phyloP scores from a whole-genome alignment of 2,888 invertebrate genomes.

The Amblyjoppa proteus region DNA sequence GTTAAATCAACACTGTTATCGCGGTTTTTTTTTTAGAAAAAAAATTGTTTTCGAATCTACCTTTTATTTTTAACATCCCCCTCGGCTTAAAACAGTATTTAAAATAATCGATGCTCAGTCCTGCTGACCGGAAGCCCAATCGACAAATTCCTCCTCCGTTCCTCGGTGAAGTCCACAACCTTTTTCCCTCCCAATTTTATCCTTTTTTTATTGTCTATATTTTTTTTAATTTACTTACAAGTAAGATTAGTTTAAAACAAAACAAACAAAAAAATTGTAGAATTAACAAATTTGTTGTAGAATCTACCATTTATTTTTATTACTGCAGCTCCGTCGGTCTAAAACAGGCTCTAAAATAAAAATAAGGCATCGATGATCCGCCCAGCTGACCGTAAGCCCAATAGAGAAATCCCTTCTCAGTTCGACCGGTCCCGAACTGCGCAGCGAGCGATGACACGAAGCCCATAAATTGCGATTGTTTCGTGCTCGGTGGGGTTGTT shows the following conservation, averaged over 20 bases:
- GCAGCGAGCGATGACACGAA: neutral
- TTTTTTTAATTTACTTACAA: no score
- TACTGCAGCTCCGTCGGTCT: no score
- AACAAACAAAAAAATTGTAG: neutral
- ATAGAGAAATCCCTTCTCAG: neutral
- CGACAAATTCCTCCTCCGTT: neutral
- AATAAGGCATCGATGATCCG: neutral
- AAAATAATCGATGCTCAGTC: neutral
- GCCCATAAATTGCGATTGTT: constrained; percentile 20
- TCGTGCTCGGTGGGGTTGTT: constrained; percentile 15
- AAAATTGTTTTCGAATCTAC: neutral
- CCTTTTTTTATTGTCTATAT: neutral
- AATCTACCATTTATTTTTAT: neutral
- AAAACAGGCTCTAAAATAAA: neutral
- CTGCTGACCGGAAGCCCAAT: constrained; percentile 3
- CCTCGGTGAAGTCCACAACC: neutral
- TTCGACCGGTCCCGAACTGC: neutral
- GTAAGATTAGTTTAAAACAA: no score
- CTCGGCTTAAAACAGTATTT: neutral
- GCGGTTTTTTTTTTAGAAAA: no score
- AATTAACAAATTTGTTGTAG: neutral
- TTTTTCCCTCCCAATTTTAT: neutral
- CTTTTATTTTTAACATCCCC: no score
- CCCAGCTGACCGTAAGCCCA: neutral
- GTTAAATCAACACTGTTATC: neutral